phyloP scores from a whole-genome alignment of 1,140 invertebrate species.

The Papilio machaon region DNA sequence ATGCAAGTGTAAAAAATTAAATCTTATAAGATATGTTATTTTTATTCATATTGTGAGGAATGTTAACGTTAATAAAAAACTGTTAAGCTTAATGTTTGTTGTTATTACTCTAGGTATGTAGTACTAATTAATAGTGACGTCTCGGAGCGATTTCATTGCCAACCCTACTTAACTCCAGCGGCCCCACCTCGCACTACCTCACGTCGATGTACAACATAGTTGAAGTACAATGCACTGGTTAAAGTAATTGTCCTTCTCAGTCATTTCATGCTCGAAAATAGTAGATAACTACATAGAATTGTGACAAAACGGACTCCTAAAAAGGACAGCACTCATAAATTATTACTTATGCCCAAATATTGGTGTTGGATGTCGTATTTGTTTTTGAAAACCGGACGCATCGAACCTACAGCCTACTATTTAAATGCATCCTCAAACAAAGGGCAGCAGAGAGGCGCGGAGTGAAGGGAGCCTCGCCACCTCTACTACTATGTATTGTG shows the following conservation, averaged over 20 bases:
- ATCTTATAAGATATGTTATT: neutral
- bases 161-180: neutral
- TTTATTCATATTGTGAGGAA: neutral
- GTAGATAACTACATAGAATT: conserved; percentile 26
- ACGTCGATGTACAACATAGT: neutral
- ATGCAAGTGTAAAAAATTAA: no score
- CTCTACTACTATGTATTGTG: conserved; percentile 66
- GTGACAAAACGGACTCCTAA: conserved; percentile 52
- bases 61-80: conserved; percentile 4
- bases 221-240: neutral
- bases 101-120: neutral
- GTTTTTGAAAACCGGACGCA: conserved; percentile 74
- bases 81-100: neutral
- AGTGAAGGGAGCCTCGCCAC: conserved; percentile 67
- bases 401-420: conserved; percentile 69
- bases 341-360: conserved; percentile 74
- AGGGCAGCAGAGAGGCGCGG: conserved; percentile 62
- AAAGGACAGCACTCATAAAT: conserved; percentile 70
- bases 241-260: conserved; percentile 22
- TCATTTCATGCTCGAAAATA: conserved; percentile 22
- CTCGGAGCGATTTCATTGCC: conserved; percentile 2
- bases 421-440: conserved; percentile 80
- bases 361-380: conserved; percentile 63
- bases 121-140: conserved; percentile 13
- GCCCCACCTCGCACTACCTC: neutral